Base-by-base conservation (phyloP, 2,888 invertebrate genomes). In the Euzophera pinguis region DNA sequence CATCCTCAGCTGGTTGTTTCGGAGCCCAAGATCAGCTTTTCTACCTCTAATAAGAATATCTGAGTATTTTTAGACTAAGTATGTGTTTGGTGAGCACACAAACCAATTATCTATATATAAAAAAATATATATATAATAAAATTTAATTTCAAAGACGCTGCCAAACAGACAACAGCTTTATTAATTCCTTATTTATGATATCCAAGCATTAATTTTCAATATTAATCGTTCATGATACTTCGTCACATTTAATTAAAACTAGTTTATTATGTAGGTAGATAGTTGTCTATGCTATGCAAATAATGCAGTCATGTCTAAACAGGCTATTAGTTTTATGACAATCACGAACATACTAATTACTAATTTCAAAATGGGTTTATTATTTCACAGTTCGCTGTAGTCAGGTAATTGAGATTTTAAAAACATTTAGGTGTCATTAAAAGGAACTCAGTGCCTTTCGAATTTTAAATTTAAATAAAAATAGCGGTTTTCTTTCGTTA, bases 161-260 rank as follows among this genome's bases (percentile, higher is more conserved):
- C 22, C 34, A 27, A 1, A 0, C 22, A 43, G 43, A 37, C 51
- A 6, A 8, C 39, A n/a, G 39, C 39, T 10, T 50, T 50, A 50
- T 39, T 32, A 3, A 6, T 32, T 13, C 29, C 14, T 1, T 32
- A 50, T 50, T 50, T 47, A 47, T 47, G 27, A 51, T 51, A 51
- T 37, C 14, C 8, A 43, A 51, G 42, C 35, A 22, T 51, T 37
- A 35, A 43, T 51, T n/a, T 42, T 43, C 27, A 17, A 43, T 37
- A 51, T 43, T 35, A 51, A 42, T 34, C 34, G 50, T 22, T 22
- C 41, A 42, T 34, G 35, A 51, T 49, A 13, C 43, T 22, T 43
- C 22, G 43, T 51, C 12, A 51, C 34, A 35, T 43, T 37, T 43
- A 43, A 51, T 43, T 51, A 51, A 34, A 42, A 41, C 41, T 32